Conservation (phyloP, 2,113 vertebrate genomes). For the Oreocharis arfaki region DNA sequence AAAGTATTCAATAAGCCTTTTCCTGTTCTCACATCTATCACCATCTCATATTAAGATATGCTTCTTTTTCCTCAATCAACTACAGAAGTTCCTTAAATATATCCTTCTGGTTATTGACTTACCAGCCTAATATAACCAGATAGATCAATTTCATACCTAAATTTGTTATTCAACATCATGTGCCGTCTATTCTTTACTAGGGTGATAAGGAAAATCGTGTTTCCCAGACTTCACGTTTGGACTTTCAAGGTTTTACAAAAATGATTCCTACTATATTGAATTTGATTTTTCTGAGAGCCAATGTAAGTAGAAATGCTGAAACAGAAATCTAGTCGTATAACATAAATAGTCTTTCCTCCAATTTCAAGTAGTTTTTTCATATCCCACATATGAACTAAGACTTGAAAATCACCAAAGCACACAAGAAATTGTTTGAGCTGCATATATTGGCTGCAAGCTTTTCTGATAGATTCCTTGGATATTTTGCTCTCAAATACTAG, state of each 20-base stretch:
- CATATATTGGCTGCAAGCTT: background rate
- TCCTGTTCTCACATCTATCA: background rate
- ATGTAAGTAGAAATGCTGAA: background rate
- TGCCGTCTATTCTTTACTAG: background rate
- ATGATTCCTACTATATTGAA: background rate
- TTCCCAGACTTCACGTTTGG: background rate
- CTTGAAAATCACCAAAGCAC: background rate
- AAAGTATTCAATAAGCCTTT: background rate
- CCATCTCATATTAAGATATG: background rate
- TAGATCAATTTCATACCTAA: background rate
- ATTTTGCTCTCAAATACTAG: background rate
- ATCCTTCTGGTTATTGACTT: background rate
- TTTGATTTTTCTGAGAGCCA: background rate
- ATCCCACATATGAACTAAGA: background rate
- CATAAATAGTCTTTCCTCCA: background rate
- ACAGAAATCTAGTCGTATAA: background rate
- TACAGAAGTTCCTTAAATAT: background rate
- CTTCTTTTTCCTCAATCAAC: background rate
- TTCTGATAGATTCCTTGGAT: background rate
- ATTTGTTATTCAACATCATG: background rate
- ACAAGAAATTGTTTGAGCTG: background rate
- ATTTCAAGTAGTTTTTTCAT: background rate
- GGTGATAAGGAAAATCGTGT: background rate
- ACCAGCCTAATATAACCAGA: background rate
- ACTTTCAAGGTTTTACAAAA: background rate